Percentiles rank a stretch among this genome's conserved stretches.
Evolutionary conservation across 2,888 invertebrate genomes (phyloP).

Genomic region (Drosophila crucigera): DNA sequence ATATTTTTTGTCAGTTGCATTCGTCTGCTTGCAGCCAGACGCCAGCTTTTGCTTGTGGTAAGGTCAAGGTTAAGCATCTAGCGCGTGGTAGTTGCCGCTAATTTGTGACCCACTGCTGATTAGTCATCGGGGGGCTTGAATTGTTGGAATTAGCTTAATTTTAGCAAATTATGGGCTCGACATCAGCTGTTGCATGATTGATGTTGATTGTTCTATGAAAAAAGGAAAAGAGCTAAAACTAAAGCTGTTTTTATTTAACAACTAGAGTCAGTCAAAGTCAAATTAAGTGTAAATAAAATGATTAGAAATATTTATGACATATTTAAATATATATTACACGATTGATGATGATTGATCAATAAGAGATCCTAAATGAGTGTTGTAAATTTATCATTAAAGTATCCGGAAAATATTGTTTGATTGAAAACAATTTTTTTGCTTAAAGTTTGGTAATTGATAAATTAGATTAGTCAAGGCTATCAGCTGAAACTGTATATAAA

Average conservation of each 20-base stretch:
- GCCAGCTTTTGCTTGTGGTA: conserved; percentile 20
- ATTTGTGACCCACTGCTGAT: conserved; percentile 21
- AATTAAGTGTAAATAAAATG: background rate
- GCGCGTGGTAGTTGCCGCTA: conserved; percentile 8
- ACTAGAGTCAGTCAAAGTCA: background rate
- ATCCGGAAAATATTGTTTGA: background rate
- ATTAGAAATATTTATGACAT: background rate
- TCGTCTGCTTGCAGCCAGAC: conserved; percentile 11
- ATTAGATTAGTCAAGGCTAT: background rate
- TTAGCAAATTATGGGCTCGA: background rate
- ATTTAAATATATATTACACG: background rate
- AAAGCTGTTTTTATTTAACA: background rate
- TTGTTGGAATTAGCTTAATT: background rate
- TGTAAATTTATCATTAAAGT: background rate
- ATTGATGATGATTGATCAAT: background rate
- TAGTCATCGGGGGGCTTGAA: conserved; percentile 23
- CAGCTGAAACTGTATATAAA: background rate
- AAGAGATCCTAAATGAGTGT: background rate
- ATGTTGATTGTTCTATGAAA: background rate
- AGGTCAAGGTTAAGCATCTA: conserved; percentile 64
- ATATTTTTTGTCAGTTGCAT: conserved; percentile 12
- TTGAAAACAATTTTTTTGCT: background rate
- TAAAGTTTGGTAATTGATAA: background rate
- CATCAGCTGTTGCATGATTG: background rate
- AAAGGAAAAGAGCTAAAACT: background rate